phyloP scores from a whole-genome alignment of 2,888 invertebrate species.

The Ormia ochracea region DNA sequence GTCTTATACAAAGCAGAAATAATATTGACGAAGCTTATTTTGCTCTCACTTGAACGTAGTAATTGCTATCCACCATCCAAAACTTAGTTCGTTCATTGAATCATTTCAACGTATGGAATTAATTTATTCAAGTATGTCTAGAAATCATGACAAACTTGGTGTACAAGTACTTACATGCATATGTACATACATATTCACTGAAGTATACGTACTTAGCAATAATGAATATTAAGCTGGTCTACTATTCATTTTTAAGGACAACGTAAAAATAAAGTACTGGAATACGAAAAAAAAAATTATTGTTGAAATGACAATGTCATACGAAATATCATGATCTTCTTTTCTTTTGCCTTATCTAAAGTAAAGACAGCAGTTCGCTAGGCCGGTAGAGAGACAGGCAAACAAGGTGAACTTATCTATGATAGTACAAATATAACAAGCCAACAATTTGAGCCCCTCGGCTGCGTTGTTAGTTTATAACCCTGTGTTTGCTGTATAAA shows the following conservation, averaged over 20 bases:
- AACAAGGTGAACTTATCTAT: neutral
- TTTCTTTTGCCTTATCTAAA: slow-evolving; percentile 1
- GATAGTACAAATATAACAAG: neutral
- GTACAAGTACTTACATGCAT: neutral
- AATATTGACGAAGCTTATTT: too few species aligned
- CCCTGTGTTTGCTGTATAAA: slow-evolving; percentile 28
- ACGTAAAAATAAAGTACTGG: slow-evolving; percentile 31
- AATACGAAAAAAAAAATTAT: slow-evolving; percentile 8
- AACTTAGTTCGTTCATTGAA: too few species aligned
- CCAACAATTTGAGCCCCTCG: slow-evolving; percentile 52
- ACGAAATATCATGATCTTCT: slow-evolving; percentile 28
- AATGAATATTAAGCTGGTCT: slow-evolving; percentile 29
- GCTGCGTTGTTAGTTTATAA: slow-evolving; percentile 2
- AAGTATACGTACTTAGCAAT: neutral
- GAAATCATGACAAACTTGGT: neutral
- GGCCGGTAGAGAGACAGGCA: neutral
- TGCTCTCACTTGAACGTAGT: too few species aligned
- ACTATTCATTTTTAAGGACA: slow-evolving; percentile 42
- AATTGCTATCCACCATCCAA: too few species aligned
- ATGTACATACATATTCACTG: neutral
- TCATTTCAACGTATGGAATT: too few species aligned
- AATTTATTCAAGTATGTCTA: too few species aligned
- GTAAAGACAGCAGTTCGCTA: neutral
- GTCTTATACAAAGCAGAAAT: too few species aligned
- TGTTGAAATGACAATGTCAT: slow-evolving; percentile 47